phyloP scores from a whole-genome alignment of 1,140 invertebrate species.

The Colletes gigas region DNA sequence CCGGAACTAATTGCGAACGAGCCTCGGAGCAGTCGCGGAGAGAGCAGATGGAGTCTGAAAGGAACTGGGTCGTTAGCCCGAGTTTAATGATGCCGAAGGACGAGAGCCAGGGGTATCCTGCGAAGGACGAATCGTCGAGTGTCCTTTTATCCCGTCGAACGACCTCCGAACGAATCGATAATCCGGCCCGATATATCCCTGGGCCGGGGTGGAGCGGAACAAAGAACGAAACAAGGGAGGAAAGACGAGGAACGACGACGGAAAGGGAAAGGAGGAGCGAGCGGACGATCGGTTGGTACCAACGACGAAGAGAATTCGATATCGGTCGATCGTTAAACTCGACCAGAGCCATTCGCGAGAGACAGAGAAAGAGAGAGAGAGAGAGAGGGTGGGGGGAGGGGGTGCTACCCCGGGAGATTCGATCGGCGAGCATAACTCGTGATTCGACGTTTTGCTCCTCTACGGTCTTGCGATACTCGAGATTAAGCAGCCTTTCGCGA shows the following conservation, averaged over 20 bases:
- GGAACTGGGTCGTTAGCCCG: slow-evolving; percentile 65
- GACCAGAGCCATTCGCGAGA: slow-evolving; percentile 53
- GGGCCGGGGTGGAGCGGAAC: slow-evolving; percentile 49
- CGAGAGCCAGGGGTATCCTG: slow-evolving; percentile 56
- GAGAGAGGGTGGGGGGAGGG: neutral
- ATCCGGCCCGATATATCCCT: slow-evolving; percentile 70
- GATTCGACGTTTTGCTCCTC: slow-evolving; percentile 51
- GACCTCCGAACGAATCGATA: slow-evolving; percentile 71
- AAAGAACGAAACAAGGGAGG: slow-evolving; percentile 46
- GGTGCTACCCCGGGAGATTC: slow-evolving; percentile 58
- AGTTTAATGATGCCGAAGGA: slow-evolving; percentile 66
- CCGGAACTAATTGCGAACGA: slow-evolving; percentile 63
- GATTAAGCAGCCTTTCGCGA: slow-evolving; percentile 32
- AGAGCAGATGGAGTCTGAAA: slow-evolving; percentile 60
- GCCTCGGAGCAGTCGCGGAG: neutral
- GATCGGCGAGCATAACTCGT: slow-evolving; percentile 60
- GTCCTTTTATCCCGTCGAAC: slow-evolving; percentile 67
- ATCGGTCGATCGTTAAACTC: slow-evolving; percentile 67
- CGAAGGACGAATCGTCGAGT: slow-evolving; percentile 64
- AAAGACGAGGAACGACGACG: slow-evolving; percentile 9
- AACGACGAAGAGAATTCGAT: slow-evolving; percentile 58
- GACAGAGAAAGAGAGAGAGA: neutral
- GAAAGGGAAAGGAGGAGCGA: slow-evolving; percentile 24
- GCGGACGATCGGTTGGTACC: slow-evolving; percentile 32
- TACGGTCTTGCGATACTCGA: slow-evolving; percentile 21